These are phyloP conservation scores for Agrilus biguttatus DNA, from an alignment of 2,888 invertebrate species.

Conservation along the genomic window DNA sequence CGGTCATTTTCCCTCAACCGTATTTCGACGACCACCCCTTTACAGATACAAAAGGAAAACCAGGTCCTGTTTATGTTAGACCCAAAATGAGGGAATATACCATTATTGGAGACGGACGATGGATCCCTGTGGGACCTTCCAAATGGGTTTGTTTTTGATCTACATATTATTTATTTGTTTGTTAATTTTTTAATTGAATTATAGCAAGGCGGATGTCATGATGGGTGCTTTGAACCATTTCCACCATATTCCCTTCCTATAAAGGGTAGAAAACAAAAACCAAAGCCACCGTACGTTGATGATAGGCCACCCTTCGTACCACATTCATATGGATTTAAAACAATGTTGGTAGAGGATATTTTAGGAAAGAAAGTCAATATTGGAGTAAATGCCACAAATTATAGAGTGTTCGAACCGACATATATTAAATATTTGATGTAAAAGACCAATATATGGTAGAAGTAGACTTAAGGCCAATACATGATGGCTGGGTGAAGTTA, in stretches of 20 bases:
- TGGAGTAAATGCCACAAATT: conserved; percentile 10
- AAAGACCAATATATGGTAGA: neutral
- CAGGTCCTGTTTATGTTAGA: conserved; percentile 16
- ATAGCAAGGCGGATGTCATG: conserved; percentile 26
- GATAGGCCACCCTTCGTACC: conserved; percentile 8
- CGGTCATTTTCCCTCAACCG: conserved; percentile 17
- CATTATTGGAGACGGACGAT: conserved; percentile 12
- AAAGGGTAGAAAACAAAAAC: conserved; percentile 3
- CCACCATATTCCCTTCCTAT: conserved; percentile 18
- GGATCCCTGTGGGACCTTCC: conserved; percentile 22
- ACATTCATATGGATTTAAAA: conserved; percentile 10
- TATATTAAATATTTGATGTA: conserved; percentile 5
- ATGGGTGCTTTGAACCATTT: conserved; percentile 28
- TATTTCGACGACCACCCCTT: conserved; percentile 32
- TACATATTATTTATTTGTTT: neutral
- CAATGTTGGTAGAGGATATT: conserved; percentile 9
- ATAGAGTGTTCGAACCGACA: conserved; percentile 7
- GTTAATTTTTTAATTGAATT: conserved; percentile 1
- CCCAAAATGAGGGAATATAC: conserved; percentile 1
- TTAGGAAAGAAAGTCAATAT: conserved; percentile 10
- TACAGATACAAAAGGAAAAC: conserved; percentile 16
- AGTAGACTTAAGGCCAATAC: no score
- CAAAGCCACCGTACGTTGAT: neutral
- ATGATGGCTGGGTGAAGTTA: no score
- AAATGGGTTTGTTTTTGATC: conserved; percentile 19